These are phyloP conservation scores for Bombus waltoni DNA, from an alignment of 1,140 invertebrate genomes.

Conservation along the genomic window DNA sequence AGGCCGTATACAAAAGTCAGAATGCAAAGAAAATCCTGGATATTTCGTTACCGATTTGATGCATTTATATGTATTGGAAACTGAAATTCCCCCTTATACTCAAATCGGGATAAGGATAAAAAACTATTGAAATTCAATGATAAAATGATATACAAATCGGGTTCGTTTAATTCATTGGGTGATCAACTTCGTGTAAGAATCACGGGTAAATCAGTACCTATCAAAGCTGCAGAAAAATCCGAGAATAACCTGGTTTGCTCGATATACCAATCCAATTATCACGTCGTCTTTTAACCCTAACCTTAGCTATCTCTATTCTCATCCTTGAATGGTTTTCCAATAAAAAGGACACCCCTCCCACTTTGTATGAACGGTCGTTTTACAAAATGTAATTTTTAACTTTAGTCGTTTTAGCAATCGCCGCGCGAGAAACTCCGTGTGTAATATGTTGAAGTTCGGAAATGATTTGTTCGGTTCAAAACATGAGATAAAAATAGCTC, in stretches of 20 bases:
- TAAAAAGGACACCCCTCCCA: conserved; percentile 49
- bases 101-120: neutral
- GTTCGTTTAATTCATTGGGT: neutral
- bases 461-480: neutral
- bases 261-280: conserved; percentile 68
- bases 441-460: neutral
- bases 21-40: conserved; percentile 22
- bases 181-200: neutral
- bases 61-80: neutral
- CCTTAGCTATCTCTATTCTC: neutral
- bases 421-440: neutral
- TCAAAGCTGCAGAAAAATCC: neutral
- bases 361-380: neutral
- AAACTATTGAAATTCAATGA: neutral
- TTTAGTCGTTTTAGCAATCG: conserved; percentile 14
- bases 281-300: conserved; percentile 57
- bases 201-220: neutral
- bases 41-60: neutral
- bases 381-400: conserved; percentile 19
- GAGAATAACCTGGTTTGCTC: conserved; percentile 45
- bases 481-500: too few relatives aligned
- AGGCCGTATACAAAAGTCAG: conserved; percentile 20
- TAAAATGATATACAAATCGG: neutral
- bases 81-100: neutral
- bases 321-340: conserved; percentile 68